Percentiles rank a stretch among this genome's conserved stretches.
Evolutionary conservation across 2,888 invertebrate species (phyloP).

Genomic region (Trichogramma dendrolimi): DNA sequence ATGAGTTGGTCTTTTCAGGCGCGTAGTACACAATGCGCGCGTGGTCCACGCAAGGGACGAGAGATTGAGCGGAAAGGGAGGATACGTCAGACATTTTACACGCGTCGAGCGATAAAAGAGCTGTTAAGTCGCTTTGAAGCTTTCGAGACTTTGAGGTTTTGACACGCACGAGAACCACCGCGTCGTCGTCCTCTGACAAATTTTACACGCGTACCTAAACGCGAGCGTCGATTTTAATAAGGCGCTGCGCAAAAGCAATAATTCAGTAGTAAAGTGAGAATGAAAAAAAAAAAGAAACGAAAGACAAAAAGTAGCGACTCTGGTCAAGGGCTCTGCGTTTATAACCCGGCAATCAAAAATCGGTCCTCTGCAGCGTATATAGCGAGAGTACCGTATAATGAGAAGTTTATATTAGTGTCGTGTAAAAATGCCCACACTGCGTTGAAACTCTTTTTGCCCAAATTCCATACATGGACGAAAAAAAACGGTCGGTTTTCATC

Average conservation of each 20-base stretch:
- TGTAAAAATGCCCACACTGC: too few species aligned
- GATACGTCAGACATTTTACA: constrained; percentile 20
- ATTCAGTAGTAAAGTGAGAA: constrained; percentile 33
- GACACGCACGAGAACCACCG: constrained; percentile 20
- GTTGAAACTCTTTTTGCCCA: constrained; percentile 10
- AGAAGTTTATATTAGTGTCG: too few species aligned
- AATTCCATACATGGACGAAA: constrained; percentile 13
- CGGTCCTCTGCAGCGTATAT: too few species aligned
- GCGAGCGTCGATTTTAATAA: constrained; percentile 33
- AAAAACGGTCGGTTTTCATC: too few species aligned
- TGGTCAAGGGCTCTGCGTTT: too few species aligned
- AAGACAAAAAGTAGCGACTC: constrained; percentile 19
- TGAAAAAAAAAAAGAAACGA: constrained; percentile 21
- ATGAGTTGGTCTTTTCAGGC: too few species aligned
- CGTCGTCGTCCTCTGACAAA: background rate
- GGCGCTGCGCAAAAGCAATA: constrained; percentile 30
- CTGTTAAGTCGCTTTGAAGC: constrained; percentile 27
- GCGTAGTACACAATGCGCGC: background rate
- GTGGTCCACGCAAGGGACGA: background rate
- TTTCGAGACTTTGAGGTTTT: constrained; percentile 24
- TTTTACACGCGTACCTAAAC: background rate
- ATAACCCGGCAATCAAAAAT: too few species aligned
- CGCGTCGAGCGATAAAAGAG: constrained; percentile 28
- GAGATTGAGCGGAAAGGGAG: constrained; percentile 3
- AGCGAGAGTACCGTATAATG: too few species aligned